These are phyloP conservation scores for Scaptomyza polygonia DNA, from an alignment of 2,888 invertebrate genomes.

Conservation along the genomic window DNA sequence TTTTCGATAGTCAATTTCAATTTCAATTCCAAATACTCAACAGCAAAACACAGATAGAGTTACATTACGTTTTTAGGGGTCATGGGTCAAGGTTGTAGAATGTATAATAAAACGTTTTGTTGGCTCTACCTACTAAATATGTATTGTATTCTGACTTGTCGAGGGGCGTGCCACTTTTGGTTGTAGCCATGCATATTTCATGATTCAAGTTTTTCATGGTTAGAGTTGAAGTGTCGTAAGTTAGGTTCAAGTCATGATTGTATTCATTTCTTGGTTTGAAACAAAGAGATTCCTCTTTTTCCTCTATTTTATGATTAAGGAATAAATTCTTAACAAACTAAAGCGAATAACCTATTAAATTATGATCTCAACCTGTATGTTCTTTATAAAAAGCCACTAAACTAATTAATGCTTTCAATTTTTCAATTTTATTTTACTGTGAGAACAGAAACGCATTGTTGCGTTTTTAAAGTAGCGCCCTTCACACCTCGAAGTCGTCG, in stretches of 20 bases:
- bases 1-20: conserved; percentile 20
- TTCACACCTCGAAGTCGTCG: conserved; percentile 52
- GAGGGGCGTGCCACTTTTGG: conserved; percentile 53
- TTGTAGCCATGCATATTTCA: conserved; percentile 65
- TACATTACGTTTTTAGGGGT: conserved; percentile 11
- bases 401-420: conserved; percentile 67
- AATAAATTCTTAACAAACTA: no score
- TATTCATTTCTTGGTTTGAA: no score
- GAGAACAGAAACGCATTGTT: conserved; percentile 9
- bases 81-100: conserved; percentile 65
- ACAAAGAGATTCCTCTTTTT: no score
- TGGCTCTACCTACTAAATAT: conserved; percentile 58
- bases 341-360: no score
- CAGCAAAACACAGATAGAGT: not conserved
- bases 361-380: not conserved
- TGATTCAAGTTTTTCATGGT: conserved; percentile 33
- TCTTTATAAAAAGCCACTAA: conserved; percentile 19
- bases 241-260: not conserved
- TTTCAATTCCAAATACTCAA: conserved; percentile 14
- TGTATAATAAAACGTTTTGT: conserved; percentile 16
- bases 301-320: no score
- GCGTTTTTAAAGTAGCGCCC: conserved; percentile 39
- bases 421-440: conserved; percentile 53
- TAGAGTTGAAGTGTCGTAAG: no score
- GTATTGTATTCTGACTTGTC: conserved; percentile 74